Percentiles rank a stretch among this genome's conserved stretches.
These are phyloP conservation scores for Lasioglossum albipes DNA, from an alignment of 1,140 invertebrate genomes.

Conservation along the genomic window DNA sequence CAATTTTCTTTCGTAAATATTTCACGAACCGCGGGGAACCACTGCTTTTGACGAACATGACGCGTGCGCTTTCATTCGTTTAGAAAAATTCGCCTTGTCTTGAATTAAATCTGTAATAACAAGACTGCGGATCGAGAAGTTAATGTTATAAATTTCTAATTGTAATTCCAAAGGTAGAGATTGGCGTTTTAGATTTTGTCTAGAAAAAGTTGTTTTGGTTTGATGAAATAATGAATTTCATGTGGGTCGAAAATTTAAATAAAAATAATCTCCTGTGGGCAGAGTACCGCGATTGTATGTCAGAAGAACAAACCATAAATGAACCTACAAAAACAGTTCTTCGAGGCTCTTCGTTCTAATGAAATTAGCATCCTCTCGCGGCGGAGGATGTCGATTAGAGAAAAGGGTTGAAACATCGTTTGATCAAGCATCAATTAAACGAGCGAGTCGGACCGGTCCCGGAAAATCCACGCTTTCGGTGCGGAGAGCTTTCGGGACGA, in stretches of 20 bases:
- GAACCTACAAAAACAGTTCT: background rate
- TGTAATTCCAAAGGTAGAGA: too few relatives aligned
- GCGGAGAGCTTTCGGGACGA: slow-evolving; percentile 43
- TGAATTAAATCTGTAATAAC: too few relatives aligned
- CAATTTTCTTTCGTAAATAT: background rate
- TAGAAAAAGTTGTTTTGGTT: too few relatives aligned
- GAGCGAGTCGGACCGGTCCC: slow-evolving; percentile 17
- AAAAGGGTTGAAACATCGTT: slow-evolving; percentile 10
- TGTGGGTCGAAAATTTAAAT: too few relatives aligned
- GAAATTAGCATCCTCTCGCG: background rate
- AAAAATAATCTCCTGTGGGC: too few relatives aligned
- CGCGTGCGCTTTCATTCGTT: too few relatives aligned
- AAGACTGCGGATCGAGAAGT: too few relatives aligned
- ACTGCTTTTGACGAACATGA: background rate
- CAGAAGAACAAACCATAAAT: background rate
- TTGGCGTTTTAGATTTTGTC: too few relatives aligned
- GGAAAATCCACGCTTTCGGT: slow-evolving; percentile 50
- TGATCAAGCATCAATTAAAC: slow-evolving; percentile 53
- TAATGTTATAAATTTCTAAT: too few relatives aligned
- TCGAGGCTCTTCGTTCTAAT: background rate
- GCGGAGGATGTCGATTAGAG: background rate
- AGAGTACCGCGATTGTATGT: too few relatives aligned
- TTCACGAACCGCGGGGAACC: background rate
- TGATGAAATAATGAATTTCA: too few relatives aligned
- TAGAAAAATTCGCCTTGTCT: too few relatives aligned